Evolutionary conservation across 1,140 invertebrate genomes (phyloP), one percentile per base, ranked within the genome.

Genomic region (Hormaphis cornu): DNA sequence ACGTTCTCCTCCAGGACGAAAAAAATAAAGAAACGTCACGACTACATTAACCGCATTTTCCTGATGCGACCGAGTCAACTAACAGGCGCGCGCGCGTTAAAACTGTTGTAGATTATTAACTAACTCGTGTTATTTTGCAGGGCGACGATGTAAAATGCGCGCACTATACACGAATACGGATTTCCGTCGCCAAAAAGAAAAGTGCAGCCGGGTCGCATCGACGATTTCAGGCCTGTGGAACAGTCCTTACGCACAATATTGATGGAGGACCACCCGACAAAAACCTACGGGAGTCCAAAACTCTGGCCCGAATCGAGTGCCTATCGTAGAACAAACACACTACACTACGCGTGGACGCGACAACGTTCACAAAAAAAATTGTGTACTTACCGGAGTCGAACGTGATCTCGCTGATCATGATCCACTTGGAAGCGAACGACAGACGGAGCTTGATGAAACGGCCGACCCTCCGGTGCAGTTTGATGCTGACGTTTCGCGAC

Each of bases 401-500:
- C 7, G 85, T 85, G 52, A 95, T 82, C 80, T 95, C 93, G 78
- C 90, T 92, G 74, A 96, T 84, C 78, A 96, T 86, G 71, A 96
- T 90, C 91, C 91, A 95, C 61, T 85, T 82, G 5, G 89, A 83
- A 8, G 89, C 86, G 78, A 95, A 95, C 73, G 83, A 84, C 12
- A 95, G 80, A 73, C 87, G 85, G 16, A 95, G 81, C 73, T 89
- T 89, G 28, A 95, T 85, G 79, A 87, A 92, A 75, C 84, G 83
- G 5, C 89, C 92, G 28, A 94, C 83, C 8, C 89, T 83, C 74
- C 93, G 86, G 76, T 91, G 87, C 16, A 95, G 82, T 73, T 89
- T 89, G 73, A 95, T 89, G 71, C 85, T 86, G 26, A 95, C 85
- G 77, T 92, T 90, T 24, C 90, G 82, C 1, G 90, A 87, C 40